Evolutionary conservation across 2,797 vertebrate genomes (phyloP).

Genomic region (Lateolabrax maculatus): DNA sequence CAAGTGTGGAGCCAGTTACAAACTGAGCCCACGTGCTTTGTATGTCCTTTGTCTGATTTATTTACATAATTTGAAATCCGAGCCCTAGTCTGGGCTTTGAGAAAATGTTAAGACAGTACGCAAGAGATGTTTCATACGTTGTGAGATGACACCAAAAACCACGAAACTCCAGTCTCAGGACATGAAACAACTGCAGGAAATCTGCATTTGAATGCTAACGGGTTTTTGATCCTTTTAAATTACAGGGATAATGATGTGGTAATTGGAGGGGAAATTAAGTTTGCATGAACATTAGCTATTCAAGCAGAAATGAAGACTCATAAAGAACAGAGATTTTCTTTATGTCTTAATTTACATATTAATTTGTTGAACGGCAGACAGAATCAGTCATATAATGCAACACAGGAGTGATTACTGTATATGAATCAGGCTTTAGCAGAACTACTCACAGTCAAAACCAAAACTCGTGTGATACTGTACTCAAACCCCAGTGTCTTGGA

Average conservation of each 20-base stretch:
- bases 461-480: slow-evolving; percentile 43
- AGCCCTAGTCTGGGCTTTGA: slow-evolving; percentile 11
- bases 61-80: slow-evolving; percentile 20
- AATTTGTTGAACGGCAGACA: slow-evolving; percentile 29
- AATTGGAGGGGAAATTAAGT: slow-evolving; percentile 38
- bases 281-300: slow-evolving; percentile 47
- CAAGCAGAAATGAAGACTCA: slow-evolving; percentile 36
- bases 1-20: slow-evolving; percentile 27
- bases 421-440: slow-evolving; percentile 39
- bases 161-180: slow-evolving; percentile 50
- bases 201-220: slow-evolving; percentile 41
- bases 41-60: slow-evolving; percentile 24
- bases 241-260: slow-evolving; percentile 17
- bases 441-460: slow-evolving; percentile 38
- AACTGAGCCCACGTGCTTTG: slow-evolving; percentile 17
- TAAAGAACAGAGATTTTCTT: slow-evolving; percentile 18
- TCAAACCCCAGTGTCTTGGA: slow-evolving; percentile 71
- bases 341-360: slow-evolving; percentile 40
- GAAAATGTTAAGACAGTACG: background rate
- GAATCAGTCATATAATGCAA: slow-evolving; percentile 7
- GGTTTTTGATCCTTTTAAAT: slow-evolving; percentile 46
- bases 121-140: slow-evolving; percentile 30
- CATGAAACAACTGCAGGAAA: slow-evolving; percentile 40
- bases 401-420: slow-evolving; percentile 2
- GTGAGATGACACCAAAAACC: slow-evolving; percentile 23